A percentile compares a stretch with the other conserved stretches of the same genome.
Evolutionary conservation across 2,888 invertebrate species (phyloP).

Genomic region (Cylloceria caligata): DNA sequence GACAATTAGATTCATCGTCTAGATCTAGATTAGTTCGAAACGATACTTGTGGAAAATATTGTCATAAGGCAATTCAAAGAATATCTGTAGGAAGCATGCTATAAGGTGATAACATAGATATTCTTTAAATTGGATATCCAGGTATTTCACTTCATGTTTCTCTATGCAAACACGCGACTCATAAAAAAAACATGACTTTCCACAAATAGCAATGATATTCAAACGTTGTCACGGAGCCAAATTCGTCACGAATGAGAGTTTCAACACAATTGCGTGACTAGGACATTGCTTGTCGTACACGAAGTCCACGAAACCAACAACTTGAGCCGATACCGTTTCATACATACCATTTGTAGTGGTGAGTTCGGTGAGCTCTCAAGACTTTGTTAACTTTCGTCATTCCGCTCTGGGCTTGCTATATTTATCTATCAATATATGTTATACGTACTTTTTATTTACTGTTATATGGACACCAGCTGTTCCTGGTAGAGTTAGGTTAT

Average conservation of each 20-base stretch:
- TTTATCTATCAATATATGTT: neutral
- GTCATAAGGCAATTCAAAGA: too few relatives aligned
- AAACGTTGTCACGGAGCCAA: constrained; percentile 11
- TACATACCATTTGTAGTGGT: constrained; percentile 1
- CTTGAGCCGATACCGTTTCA: constrained; percentile 22
- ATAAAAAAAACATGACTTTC: constrained; percentile 45
- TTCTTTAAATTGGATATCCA: neutral
- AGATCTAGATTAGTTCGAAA: too few relatives aligned
- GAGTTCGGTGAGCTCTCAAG: constrained; percentile 7
- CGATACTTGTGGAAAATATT: too few relatives aligned
- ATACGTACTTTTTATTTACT: constrained; percentile 9
- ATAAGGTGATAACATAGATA: neutral
- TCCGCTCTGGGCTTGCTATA: neutral
- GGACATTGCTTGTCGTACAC: constrained; percentile 34
- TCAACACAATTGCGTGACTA: constrained; percentile 48
- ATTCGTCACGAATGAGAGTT: constrained; percentile 35
- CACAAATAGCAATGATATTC: constrained; percentile 46
- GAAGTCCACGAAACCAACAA: constrained; percentile 23
- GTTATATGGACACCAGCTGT: neutral
- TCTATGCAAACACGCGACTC: constrained; percentile 39
- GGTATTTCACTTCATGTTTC: constrained; percentile 1
- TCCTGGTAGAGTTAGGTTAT: neutral
- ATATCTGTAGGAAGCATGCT: too few relatives aligned
- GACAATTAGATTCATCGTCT: neutral
- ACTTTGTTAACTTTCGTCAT: neutral